Evolutionary conservation across 2,113 vertebrate species (phyloP).

Genomic region (Salvator merianae): DNA sequence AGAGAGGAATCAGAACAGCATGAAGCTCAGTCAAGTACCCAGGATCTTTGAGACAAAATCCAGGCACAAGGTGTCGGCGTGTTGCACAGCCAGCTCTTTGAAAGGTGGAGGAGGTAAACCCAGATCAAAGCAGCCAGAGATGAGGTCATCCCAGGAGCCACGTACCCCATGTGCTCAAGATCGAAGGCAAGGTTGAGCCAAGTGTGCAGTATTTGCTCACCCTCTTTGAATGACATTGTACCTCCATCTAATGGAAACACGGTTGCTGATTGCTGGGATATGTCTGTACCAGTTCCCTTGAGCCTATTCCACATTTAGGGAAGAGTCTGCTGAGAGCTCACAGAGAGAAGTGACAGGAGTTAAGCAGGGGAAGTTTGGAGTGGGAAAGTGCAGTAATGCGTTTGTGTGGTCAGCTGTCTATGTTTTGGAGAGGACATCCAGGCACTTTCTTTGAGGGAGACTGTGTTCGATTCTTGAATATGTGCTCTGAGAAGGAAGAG

Average conservation of each 20-base stretch:
- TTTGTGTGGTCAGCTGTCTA: too few species aligned
- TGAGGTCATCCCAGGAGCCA: background rate
- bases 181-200: conserved; percentile 63
- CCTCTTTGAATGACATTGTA: too few species aligned
- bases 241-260: too few species aligned
- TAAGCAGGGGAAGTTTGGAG: too few species aligned
- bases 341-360: too few species aligned
- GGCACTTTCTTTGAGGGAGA: too few species aligned
- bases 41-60: background rate
- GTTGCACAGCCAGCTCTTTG: background rate
- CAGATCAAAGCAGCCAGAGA: fast-evolving
- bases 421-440: too few species aligned
- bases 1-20: fast-evolving
- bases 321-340: background rate
- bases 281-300: background rate
- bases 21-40: background rate
- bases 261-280: background rate
- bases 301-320: background rate
- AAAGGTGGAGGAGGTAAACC: background rate
- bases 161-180: conserved; percentile 29
- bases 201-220: background rate
- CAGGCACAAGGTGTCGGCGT: background rate
- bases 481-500: too few species aligned
- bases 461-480: too few species aligned
- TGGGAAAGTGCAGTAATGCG: too few species aligned